Evolutionary conservation across 2,888 invertebrate species (phyloP), one percentile per base, ranked within the genome.

Genomic region (Leptinotarsa haldemani): DNA sequence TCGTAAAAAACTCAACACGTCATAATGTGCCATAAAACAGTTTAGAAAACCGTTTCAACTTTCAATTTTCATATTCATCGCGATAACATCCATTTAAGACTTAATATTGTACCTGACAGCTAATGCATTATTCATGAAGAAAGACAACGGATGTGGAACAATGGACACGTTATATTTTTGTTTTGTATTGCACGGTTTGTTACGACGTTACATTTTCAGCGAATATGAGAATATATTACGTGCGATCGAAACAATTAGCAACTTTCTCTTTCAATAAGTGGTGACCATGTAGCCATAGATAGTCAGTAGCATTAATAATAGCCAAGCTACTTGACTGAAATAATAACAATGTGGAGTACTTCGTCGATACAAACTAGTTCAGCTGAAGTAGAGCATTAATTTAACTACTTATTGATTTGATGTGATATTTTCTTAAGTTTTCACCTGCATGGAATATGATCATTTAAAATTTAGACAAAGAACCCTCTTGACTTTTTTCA

Each of bases 241-340:
- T 74, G 70, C 74, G 69, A 65, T 69, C 61, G 52, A 15, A 66
- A 71, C 58, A 71, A 70, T 68, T 71, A 70, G 61, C 74, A 65
- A 68, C 74, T 74, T 74, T 74, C 74, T 74, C 70, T 74, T 74
- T 74, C 74, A 71, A 58, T n/a, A 48, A 56, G 47, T 65, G 40
- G 40, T 40, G 65, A 58, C 65, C 46, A 48, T 20, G 63, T 64
- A 73, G 50, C 64, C 67, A 40, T 65, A 56, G 65, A 50, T 71
- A 65, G 40, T 48, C 65, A 56, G 64, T 40, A 67, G 58, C 47
- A 25, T 47, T 70, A 70, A 74, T 67, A 71, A 65, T 56, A 65
- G 58, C 16, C 66, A 68, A 58, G 74, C 68, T 48, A 48, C 50
- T 71, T 74, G 58, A 47, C 69, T 70, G 25, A 52, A 69, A 50